Base-by-base conservation (phyloP, 2,888 invertebrate species). In the Apotomis turbidana region DNA sequence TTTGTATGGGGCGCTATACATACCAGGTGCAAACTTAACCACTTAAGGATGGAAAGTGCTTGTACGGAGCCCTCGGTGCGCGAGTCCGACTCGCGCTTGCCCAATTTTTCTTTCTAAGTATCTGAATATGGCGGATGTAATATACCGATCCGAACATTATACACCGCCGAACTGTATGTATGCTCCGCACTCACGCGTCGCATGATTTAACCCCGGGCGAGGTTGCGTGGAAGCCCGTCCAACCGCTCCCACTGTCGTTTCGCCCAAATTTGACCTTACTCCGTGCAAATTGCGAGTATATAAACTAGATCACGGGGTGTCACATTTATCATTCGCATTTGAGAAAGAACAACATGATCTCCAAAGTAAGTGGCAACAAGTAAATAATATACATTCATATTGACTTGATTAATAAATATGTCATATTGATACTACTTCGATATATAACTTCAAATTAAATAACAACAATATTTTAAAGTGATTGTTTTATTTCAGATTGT, bases 241-340 rank as follows among this genome's bases (percentile, higher is more conserved):
- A 57, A 15, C 70, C 41, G 70, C 70, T 58, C 63, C 63, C 70
- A 70, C 70, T 70, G 15, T 27, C 46, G 57, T 27, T 64, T 58
- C 12, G 70, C 63, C 63, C 49, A 52, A 63, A 64, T 63, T 70
- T 64, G 70, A 70, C 70, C 70, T 70, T 71, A 66, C 58, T 55
- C 36, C 13, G 13, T 52, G 58, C 58, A 70, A 63, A 58, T 70
- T 44, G 52, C 59, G 36, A 71, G 74, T 54, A 73, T 73, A 60
- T 72, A 71, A 73, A 71, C 64, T 76, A 70, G 69, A 76, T 74
- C 46, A 74, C 72, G 54, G 73, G 75, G 68, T 70, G 63, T 58
- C 51, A 70, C 41, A 58, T 57, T 41, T 58, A 70, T 74, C 74
- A 74, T 70, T 70, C 58, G 54, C 46, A 55, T 66, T 15, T 67